Evolutionary conservation across 2,797 vertebrate genomes (phyloP).

Genomic region (Gephyroberyx darwinii): DNA sequence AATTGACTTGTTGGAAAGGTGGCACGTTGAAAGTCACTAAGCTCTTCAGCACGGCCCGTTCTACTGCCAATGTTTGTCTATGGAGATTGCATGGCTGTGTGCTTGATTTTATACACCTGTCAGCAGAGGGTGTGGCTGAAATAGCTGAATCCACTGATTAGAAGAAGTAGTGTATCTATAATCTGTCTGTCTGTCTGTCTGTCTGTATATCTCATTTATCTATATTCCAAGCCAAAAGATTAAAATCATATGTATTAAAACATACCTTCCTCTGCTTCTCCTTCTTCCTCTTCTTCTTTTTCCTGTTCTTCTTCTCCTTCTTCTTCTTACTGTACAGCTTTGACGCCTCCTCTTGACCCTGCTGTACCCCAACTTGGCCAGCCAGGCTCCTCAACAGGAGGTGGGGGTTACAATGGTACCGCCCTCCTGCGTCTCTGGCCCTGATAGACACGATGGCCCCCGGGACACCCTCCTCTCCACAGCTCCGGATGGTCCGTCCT

Average conservation of each 20-base stretch:
- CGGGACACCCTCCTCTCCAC: conserved; percentile 38
- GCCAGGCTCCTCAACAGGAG: conserved; percentile 49
- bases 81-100: too few relatives aligned
- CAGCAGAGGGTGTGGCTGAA: too few relatives aligned
- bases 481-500: conserved; percentile 52
- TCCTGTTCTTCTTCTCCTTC: background rate
- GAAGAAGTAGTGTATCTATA: too few relatives aligned
- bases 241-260: too few relatives aligned
- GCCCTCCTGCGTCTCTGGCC: conserved; percentile 55
- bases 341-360: conserved; percentile 78
- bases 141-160: too few relatives aligned
- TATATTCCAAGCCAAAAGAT: too few relatives aligned
- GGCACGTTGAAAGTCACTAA: too few relatives aligned
- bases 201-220: background rate
- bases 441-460: conserved; percentile 43
- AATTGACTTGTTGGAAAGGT: too few relatives aligned
- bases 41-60: too few relatives aligned
- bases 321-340: conserved; percentile 64
- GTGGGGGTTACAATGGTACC: conserved; percentile 31
- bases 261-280: background rate
- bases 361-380: conserved; percentile 31
- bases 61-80: too few relatives aligned
- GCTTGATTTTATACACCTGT: too few relatives aligned
- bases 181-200: background rate
- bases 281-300: background rate